phyloP scores from a whole-genome alignment of 35 echinoderm and acorn worm genomes.

The Apostichopus californicus region DNA sequence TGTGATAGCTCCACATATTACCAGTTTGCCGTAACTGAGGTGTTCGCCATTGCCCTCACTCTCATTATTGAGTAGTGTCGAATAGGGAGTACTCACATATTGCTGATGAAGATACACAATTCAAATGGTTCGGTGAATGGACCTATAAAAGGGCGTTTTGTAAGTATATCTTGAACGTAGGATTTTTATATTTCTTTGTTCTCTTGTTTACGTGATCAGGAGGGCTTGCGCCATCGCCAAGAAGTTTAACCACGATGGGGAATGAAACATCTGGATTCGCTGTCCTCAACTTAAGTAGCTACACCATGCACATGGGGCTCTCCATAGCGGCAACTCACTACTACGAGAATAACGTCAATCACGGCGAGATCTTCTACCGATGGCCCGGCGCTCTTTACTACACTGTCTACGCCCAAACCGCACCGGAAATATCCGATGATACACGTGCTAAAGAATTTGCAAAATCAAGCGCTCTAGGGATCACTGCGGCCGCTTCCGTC shows the following conservation, averaged over 20 bases:
- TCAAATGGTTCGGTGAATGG: no score
- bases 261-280: slow-evolving; percentile 36
- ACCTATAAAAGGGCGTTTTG: no score
- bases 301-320: slow-evolving; percentile 23
- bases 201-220: no score
- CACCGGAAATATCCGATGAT: not conserved
- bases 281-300: slow-evolving; percentile 46
- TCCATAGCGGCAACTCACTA: slow-evolving; percentile 41
- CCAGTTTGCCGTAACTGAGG: no score
- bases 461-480: not conserved
- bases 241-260: slow-evolving; percentile 3
- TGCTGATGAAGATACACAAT: no score
- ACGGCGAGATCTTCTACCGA: slow-evolving; percentile 47
- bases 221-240: no score
- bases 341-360: slow-evolving; percentile 31
- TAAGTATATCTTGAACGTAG: no score
- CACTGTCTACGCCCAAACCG: slow-evolving; percentile 19
- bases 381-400: slow-evolving; percentile 40
- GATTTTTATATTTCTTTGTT: no score
- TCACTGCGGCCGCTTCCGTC: not conserved
- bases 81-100: no score
- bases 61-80: no score
- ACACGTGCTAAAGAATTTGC: not conserved
- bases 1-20: no score
- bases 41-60: no score